Percentiles rank a stretch among this genome's conserved stretches.
These are phyloP conservation scores for Drosophila novamexicana DNA, from an alignment of 1,140 invertebrate genomes.

Conservation along the genomic window DNA sequence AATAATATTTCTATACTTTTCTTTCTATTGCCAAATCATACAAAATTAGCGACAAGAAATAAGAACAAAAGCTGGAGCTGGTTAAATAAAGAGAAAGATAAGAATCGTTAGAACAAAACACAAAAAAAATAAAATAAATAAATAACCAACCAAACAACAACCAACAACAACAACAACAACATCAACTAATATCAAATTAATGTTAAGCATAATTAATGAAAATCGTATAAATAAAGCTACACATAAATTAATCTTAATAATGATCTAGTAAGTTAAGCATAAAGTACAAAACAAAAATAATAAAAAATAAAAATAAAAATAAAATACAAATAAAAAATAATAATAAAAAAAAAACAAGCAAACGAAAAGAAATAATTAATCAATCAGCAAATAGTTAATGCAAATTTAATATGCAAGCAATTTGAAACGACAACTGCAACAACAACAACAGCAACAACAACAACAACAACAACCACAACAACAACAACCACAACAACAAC, in stretches of 20 bases:
- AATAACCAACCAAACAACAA: conserved; percentile 48
- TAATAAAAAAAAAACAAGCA: conserved; percentile 24
- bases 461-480: conserved; percentile 55
- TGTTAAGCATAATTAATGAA: conserved; percentile 62
- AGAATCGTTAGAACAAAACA: conserved; percentile 56
- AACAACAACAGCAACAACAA: conserved; percentile 43
- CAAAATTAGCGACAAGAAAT: conserved; percentile 59
- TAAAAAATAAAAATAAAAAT: conserved; percentile 32
- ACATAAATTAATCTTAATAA: conserved; percentile 72
- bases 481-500: conserved; percentile 50
- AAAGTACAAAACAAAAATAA: conserved; percentile 71
- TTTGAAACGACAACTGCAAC: conserved; percentile 56
- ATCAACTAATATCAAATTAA: conserved; percentile 82
- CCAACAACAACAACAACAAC: conserved; percentile 54
- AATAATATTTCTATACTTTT: conserved; percentile 46
- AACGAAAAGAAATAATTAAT: conserved; percentile 49
- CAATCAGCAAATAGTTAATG: conserved; percentile 67
- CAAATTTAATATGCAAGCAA: conserved; percentile 72
- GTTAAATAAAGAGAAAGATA: conserved; percentile 51
- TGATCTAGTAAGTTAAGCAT: conserved; percentile 78
- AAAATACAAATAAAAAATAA: conserved; percentile 24
- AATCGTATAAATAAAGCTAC: conserved; percentile 46
- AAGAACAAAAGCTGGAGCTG: conserved; percentile 64
- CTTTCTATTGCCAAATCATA: conserved; percentile 37
- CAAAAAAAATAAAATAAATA: conserved; percentile 16